These are phyloP conservation scores for Resseliella maxima DNA, from an alignment of 2,888 invertebrate species.

Conservation along the genomic window DNA sequence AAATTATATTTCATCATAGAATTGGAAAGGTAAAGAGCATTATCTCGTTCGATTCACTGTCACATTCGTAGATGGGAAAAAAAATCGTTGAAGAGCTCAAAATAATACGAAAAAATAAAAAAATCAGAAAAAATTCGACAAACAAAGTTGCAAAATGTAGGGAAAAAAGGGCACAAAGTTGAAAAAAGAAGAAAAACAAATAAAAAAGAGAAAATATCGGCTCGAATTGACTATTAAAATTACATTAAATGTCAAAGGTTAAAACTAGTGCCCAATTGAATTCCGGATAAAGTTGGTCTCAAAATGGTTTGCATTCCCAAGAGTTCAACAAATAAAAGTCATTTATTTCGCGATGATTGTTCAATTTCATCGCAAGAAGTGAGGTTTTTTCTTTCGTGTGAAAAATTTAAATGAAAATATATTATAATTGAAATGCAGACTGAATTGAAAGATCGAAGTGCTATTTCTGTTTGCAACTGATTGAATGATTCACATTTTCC, in stretches of 20 bases:
- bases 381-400: background rate
- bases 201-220: background rate
- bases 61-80: no score
- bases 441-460: background rate
- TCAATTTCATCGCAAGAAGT: background rate
- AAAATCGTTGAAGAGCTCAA: no score
- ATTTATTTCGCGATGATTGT: background rate
- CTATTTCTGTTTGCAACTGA: background rate
- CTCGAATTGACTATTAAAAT: background rate
- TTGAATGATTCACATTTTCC: background rate
- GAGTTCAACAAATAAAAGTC: no score
- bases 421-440: background rate
- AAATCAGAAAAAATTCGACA: background rate
- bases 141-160: no score
- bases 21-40: no score
- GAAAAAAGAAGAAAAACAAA: no score
- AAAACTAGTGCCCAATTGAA: background rate
- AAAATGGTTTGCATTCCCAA: no score
- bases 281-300: background rate
- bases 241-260: background rate
- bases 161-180: no score
- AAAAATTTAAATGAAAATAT: background rate
- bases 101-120: no score
- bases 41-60: no score
- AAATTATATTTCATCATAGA: no score